phyloP scores from a whole-genome alignment of 2,888 invertebrate species.

The Neelides folsomi region DNA sequence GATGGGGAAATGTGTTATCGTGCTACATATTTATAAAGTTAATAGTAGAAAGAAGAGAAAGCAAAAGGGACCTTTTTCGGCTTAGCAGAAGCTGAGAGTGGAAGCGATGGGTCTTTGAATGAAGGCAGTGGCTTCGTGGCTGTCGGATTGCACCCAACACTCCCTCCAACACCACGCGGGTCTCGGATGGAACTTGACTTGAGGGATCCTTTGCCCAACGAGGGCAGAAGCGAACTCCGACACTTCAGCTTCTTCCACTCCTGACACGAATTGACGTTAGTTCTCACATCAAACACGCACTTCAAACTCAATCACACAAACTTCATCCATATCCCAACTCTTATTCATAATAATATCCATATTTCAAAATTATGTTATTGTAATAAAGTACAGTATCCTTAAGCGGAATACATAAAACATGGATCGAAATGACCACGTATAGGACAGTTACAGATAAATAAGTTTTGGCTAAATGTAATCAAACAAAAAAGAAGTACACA shows the following conservation, averaged over 20 bases:
- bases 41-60: slow-evolving; percentile 12
- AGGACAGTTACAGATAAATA: too few species aligned
- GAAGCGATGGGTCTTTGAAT: background rate
- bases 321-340: slow-evolving; percentile 1
- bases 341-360: background rate
- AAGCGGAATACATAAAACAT: too few species aligned
- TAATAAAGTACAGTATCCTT: too few species aligned
- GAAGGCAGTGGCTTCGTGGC: slow-evolving; percentile 3
- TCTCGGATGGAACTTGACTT: background rate
- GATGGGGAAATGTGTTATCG: too few species aligned
- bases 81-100: slow-evolving; percentile 13
- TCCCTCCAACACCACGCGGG: background rate
- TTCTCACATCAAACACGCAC: slow-evolving; percentile 5
- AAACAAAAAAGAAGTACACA: too few species aligned
- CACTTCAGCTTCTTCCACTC: slow-evolving; percentile 32
- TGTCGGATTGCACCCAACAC: slow-evolving; percentile 3
- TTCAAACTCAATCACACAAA: slow-evolving; percentile 15
- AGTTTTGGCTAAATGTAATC: too few species aligned
- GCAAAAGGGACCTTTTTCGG: slow-evolving; percentile 27
- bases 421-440: too few species aligned
- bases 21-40: slow-evolving; percentile 3
- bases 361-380: too few species aligned
- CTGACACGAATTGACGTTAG: slow-evolving; percentile 6
- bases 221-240: slow-evolving; percentile 27
- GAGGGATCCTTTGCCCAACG: slow-evolving; percentile 22